A percentile compares a stretch with the other conserved stretches of the same genome.
Evolutionary conservation across 2,113 vertebrate species (phyloP).

Genomic region (Corydoras maculifer): DNA sequence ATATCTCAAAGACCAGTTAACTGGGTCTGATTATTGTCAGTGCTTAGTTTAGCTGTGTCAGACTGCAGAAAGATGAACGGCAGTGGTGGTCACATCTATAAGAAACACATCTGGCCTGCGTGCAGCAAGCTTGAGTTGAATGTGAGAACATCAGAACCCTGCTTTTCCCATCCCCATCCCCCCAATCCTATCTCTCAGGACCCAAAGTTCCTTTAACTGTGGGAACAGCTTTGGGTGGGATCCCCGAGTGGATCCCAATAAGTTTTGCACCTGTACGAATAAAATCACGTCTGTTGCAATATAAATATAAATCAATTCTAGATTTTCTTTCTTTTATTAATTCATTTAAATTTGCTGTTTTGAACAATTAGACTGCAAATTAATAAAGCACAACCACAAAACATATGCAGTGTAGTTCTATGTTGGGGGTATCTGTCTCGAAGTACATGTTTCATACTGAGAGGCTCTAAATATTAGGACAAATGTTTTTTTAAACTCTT

Average conservation of each 20-base stretch:
- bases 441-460: too few species aligned
- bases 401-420: too few species aligned
- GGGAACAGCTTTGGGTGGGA: conserved; percentile 62
- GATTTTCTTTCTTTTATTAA: background rate
- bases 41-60: background rate
- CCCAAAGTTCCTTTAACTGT: conserved; percentile 64
- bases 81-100: conserved; percentile 21
- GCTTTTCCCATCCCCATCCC: conserved; percentile 66
- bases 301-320: too few species aligned
- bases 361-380: too few species aligned
- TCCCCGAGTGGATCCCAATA: conserved; percentile 46
- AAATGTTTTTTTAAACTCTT: too few species aligned
- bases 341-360: background rate
- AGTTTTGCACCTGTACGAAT: conserved; percentile 22
- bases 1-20: too few species aligned
- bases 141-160: conserved; percentile 66
- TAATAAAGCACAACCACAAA: too few species aligned
- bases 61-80: background rate
- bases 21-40: background rate
- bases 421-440: too few species aligned
- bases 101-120: conserved; percentile 43
- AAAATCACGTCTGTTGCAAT: background rate
- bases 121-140: conserved; percentile 49
- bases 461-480: too few species aligned
- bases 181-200: conserved; percentile 22